Percentiles rank a stretch among this genome's conserved stretches.
Conservation (phyloP, 1,140 invertebrate genomes). For the Lasioglossum albipes region DNA sequence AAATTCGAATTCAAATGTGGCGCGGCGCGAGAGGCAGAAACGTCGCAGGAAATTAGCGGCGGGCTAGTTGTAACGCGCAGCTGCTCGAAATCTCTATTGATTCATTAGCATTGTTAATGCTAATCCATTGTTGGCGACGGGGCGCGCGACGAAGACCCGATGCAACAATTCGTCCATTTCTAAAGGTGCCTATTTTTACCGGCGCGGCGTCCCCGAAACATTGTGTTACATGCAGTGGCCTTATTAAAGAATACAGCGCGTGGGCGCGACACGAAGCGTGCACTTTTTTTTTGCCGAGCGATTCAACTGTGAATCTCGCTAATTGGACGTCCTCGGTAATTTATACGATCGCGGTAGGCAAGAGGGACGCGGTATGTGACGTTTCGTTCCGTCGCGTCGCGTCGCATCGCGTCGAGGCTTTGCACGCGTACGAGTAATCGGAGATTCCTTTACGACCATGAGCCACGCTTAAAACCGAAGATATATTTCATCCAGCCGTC, state of each 20-base stretch:
- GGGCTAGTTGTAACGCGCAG: too few relatives aligned
- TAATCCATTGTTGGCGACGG: not conserved
- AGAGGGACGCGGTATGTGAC: constrained; percentile 7
- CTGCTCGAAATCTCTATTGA: too few relatives aligned
- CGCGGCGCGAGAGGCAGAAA: too few relatives aligned
- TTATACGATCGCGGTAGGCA: constrained; percentile 43
- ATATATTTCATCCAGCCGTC: constrained; percentile 28
- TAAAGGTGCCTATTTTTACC: not conserved
- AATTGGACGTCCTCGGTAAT: constrained; percentile 52
- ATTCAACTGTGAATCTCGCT: constrained; percentile 26
- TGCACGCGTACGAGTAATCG: constrained; percentile 15
- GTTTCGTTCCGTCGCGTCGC: constrained; percentile 7
- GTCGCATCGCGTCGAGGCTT: not conserved
- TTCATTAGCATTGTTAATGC: too few relatives aligned
- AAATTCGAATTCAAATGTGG: too few relatives aligned
- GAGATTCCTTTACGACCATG: constrained; percentile 15
- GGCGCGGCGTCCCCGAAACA: not conserved
- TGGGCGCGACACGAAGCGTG: not conserved
- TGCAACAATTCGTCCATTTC: not conserved
- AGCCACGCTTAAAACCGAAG: constrained; percentile 11
- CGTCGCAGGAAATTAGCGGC: too few relatives aligned
- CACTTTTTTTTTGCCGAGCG: not conserved
- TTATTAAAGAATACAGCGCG: constrained; percentile 8
- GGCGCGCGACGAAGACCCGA: not conserved
- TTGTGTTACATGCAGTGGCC: not conserved